A percentile compares a stretch with the other conserved stretches of the same genome.
Conservation (phyloP, 2,888 invertebrate species). For the Caenorhabditis plicata region DNA sequence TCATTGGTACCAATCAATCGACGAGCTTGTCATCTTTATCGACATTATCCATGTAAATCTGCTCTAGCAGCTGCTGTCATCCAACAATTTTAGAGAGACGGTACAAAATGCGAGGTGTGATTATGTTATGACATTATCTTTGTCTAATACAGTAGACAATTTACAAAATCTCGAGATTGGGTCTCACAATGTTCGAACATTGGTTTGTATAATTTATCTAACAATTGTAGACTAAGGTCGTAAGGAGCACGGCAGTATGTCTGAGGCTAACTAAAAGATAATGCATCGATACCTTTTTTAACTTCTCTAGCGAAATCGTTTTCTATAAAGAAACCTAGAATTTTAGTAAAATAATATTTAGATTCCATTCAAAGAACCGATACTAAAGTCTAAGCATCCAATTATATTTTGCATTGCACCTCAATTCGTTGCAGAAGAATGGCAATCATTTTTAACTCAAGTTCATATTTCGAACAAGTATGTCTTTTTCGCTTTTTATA, state of each 20-base stretch:
- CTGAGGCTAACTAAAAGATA: too few relatives aligned
- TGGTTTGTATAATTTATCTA: too few relatives aligned
- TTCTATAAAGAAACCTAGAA: too few relatives aligned
- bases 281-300: too few relatives aligned
- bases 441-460: slow-evolving; percentile 9
- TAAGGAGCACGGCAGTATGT: too few relatives aligned
- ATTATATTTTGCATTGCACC: slow-evolving; percentile 11
- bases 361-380: slow-evolving; percentile 6
- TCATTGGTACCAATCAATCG: neutral
- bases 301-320: too few relatives aligned
- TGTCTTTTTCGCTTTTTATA: too few relatives aligned
- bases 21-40: neutral
- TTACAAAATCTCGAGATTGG: neutral
- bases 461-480: slow-evolving; percentile 6
- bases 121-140: neutral
- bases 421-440: slow-evolving; percentile 10
- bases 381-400: neutral
- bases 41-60: too few relatives aligned
- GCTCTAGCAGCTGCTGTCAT: neutral
- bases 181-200: neutral
- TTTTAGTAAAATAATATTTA: too few relatives aligned
- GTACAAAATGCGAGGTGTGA: neutral
- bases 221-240: too few relatives aligned
- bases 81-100: neutral
- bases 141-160: neutral